A percentile compares a stretch with the other conserved stretches of the same genome.
Conservation (phyloP, 1,140 invertebrate species). For the Pteromalus puparum region DNA sequence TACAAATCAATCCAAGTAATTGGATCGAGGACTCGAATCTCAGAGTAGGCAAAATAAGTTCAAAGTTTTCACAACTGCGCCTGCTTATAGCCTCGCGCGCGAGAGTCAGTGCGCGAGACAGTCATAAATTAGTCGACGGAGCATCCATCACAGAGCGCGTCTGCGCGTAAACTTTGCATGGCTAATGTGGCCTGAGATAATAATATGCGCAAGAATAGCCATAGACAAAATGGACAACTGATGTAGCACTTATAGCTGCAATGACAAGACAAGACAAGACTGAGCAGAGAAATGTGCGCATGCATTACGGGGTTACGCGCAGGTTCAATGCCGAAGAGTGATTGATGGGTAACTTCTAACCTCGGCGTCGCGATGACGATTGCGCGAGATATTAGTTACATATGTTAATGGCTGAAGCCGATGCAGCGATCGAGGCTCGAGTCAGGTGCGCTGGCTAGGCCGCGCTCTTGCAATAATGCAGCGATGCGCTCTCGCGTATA, state of each 20-base stretch:
- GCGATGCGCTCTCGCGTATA: background rate
- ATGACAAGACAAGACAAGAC: too few species aligned
- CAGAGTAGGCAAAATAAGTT: background rate
- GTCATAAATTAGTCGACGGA: conserved; percentile 9
- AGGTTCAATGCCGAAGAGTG: conserved; percentile 69
- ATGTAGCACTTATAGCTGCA: too few species aligned
- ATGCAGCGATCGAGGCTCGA: background rate
- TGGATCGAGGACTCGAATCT: too few species aligned
- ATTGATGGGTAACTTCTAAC: conserved; percentile 70
- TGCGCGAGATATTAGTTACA: conserved; percentile 50
- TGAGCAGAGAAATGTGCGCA: too few species aligned
- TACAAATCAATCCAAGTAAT: too few species aligned
- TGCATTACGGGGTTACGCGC: conserved; percentile 58
- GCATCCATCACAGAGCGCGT: background rate
- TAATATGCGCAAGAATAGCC: background rate
- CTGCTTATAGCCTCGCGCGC: too few species aligned
- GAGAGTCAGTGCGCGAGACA: background rate
- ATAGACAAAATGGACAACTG: background rate
- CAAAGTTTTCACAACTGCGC: too few species aligned
- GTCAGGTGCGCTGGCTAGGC: too few species aligned
- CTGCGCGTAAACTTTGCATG: conserved; percentile 9
- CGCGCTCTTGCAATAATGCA: too few species aligned
- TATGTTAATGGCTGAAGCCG: conserved; percentile 48
- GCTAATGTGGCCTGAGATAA: background rate
- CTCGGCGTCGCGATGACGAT: conserved; percentile 50